Evolutionary conservation across 2,888 invertebrate species (phyloP).

Genomic region (Petrophora chlorosata): DNA sequence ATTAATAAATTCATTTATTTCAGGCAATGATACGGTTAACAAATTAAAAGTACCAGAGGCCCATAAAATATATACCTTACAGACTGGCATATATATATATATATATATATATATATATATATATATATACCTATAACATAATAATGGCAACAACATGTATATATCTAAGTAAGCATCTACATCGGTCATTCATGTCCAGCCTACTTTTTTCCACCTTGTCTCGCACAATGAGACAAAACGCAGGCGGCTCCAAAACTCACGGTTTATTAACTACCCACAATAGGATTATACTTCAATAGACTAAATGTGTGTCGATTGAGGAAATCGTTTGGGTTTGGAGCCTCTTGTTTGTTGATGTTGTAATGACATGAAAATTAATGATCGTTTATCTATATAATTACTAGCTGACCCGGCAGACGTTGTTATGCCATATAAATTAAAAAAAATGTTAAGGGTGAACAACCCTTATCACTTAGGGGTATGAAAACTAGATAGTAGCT

Average conservation of each 20-base stretch:
- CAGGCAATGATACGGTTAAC: no score
- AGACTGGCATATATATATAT: no score
- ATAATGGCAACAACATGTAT: slow-evolving; percentile 47
- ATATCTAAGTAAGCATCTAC: slow-evolving; percentile 22
- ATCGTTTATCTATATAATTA: no score
- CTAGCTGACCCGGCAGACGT: no score
- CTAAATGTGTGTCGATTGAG: slow-evolving; percentile 36
- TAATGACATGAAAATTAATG: slow-evolving; percentile 20
- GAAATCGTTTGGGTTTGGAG: slow-evolving; percentile 19
- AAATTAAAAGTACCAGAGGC: no score
- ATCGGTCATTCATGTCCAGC: slow-evolving; percentile 70
- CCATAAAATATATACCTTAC: no score
- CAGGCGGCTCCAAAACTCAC: slow-evolving; percentile 56
- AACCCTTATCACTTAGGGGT: no score
- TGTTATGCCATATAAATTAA: no score
- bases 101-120: no score
- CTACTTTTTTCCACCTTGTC: slow-evolving; percentile 70
- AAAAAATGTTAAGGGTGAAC: no score
- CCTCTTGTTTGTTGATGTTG: slow-evolving; percentile 16
- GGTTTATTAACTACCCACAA: slow-evolving; percentile 64
- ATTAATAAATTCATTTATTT: no score
- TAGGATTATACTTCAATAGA: slow-evolving; percentile 56
- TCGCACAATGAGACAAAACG: slow-evolving; percentile 47
- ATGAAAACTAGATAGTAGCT: no score
- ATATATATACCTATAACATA: background rate